A percentile compares a stretch with the other conserved stretches of the same genome.
These are phyloP conservation scores for Tinea semifulvella DNA, from an alignment of 2,888 invertebrate genomes.

Conservation along the genomic window DNA sequence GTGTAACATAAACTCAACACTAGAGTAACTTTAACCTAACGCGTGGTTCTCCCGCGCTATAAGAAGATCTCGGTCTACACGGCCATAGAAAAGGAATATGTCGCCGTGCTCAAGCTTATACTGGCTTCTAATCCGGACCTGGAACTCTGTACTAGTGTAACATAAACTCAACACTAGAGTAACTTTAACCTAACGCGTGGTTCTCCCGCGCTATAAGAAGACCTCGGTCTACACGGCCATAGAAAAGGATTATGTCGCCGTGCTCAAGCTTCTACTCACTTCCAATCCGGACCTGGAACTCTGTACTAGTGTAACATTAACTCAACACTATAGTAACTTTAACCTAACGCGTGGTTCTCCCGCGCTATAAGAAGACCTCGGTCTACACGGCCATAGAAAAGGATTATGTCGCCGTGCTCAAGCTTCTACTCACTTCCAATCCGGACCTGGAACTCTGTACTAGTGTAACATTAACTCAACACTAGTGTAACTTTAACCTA, in stretches of 20 bases:
- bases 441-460: slow-evolving; percentile 94
- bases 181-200: too few relatives aligned
- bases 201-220: slow-evolving; percentile 92
- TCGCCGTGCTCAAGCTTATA: slow-evolving; percentile 82
- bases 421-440: slow-evolving; percentile 85
- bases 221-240: slow-evolving; percentile 96
- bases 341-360: slow-evolving; percentile 94
- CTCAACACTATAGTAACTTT: too few relatives aligned
- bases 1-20: too few relatives aligned
- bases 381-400: slow-evolving; percentile 97
- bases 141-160: slow-evolving; percentile 88
- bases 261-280: slow-evolving; percentile 84
- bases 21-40: too few relatives aligned
- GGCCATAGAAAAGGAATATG: slow-evolving; percentile 95
- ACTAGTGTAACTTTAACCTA: too few relatives aligned
- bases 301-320: slow-evolving; percentile 84
- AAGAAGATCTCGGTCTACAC: slow-evolving; percentile 95
- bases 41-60: slow-evolving; percentile 94
- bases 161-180: too few relatives aligned
- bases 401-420: slow-evolving; percentile 86
- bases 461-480: too few relatives aligned
- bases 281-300: slow-evolving; percentile 95
- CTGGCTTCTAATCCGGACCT: slow-evolving; percentile 94
- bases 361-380: slow-evolving; percentile 94
- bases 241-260: slow-evolving; percentile 90